Conservation (phyloP, 2,797 vertebrate genomes). For the Enteromius unitaeniatus region DNA sequence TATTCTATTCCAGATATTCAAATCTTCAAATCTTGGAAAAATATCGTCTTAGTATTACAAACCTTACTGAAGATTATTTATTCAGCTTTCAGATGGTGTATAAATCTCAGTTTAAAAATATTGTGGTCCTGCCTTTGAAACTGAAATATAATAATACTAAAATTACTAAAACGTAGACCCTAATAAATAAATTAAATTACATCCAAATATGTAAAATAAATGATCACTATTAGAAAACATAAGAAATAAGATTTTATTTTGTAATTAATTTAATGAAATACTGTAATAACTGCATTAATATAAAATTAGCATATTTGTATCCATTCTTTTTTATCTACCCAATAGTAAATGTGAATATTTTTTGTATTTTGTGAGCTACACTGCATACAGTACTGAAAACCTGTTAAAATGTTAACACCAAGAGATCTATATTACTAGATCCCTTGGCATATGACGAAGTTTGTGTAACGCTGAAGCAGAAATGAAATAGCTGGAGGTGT, state of each 20-base stretch:
- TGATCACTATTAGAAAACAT: neutral
- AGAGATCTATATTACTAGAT: neutral
- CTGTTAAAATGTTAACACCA: conserved; percentile 1
- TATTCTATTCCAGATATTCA: no score
- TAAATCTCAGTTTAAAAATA: no score
- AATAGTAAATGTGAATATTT: neutral
- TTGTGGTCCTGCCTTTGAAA: neutral
- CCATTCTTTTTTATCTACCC: neutral
- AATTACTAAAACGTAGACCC: neutral
- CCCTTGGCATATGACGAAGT: neutral
- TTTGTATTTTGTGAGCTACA: neutral
- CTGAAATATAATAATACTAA: neutral
- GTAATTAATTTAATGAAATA: neutral
- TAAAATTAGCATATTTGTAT: neutral
- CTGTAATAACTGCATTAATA: neutral
- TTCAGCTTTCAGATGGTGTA: no score
- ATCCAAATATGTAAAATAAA: neutral
- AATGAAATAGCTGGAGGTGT: conserved; percentile 46
- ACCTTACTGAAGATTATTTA: no score
- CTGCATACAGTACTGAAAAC: neutral
- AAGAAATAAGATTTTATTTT: neutral
- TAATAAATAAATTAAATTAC: neutral
- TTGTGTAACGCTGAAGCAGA: conserved; percentile 18
- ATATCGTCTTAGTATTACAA: no score
- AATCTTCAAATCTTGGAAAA: no score